A percentile compares a stretch with the other conserved stretches of the same genome.
These are phyloP conservation scores for Hypomecis punctinalis DNA, from an alignment of 2,888 invertebrate species.

Conservation along the genomic window DNA sequence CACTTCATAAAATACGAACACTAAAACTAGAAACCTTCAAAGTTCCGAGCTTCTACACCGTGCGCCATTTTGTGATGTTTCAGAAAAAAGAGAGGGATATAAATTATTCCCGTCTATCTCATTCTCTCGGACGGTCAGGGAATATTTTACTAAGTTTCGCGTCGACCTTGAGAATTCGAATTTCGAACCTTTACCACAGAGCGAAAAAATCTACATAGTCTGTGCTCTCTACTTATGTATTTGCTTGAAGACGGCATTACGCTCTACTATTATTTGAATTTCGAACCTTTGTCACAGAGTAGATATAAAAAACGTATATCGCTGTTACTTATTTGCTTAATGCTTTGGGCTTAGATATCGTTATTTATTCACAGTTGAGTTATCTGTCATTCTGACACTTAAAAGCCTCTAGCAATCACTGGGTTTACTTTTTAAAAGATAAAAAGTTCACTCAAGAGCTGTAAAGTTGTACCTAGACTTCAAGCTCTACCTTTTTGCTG, in stretches of 20 bases:
- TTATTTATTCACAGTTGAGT: conserved; percentile 51
- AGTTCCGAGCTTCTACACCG: conserved; percentile 37
- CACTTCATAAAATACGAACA: conserved; percentile 28
- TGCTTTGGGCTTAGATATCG: conserved; percentile 31
- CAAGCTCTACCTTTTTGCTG: conserved; percentile 8
- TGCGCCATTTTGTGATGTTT: conserved; percentile 36
- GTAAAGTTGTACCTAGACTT: conserved; percentile 6
- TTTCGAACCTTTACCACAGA: conserved; percentile 26
- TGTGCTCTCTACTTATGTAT: conserved; percentile 20
- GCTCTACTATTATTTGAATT: neutral
- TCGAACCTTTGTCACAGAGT: too few species aligned
- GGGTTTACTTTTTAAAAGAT: conserved; percentile 34
- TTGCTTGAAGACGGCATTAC: conserved; percentile 8
- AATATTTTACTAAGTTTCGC: conserved; percentile 53
- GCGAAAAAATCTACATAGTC: conserved; percentile 9
- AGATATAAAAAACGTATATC: too few species aligned
- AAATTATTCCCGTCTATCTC: conserved; percentile 53
- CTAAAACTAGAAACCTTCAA: conserved; percentile 37
- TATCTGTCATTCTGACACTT: conserved; percentile 44
- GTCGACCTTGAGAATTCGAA: conserved; percentile 39
- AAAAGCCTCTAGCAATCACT: conserved; percentile 33
- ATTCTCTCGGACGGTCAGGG: conserved; percentile 49
- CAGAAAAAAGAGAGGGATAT: conserved; percentile 46
- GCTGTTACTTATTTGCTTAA: too few species aligned
- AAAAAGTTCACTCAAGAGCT: conserved; percentile 26